Conservation (phyloP, 1,140 invertebrate genomes). For the Ostrea denselamellosa region DNA sequence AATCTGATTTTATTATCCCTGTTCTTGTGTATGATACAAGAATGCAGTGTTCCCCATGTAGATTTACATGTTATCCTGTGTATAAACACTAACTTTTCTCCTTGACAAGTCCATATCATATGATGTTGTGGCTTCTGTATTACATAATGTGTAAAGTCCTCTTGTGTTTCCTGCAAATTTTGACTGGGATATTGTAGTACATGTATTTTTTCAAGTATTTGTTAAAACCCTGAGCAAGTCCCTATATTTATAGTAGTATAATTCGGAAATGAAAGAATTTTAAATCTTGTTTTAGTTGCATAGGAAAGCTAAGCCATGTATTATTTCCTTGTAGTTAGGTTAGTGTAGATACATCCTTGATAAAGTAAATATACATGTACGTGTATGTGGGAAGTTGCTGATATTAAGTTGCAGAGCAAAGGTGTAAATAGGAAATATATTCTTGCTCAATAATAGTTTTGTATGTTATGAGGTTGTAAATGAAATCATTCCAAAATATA, state of each 20-base stretch:
- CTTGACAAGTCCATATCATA: background rate
- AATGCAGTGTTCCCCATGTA: background rate
- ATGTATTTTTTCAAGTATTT: background rate
- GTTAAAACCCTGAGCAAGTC: background rate
- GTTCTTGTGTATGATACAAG: background rate
- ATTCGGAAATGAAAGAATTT: too few relatives aligned
- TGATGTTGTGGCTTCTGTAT: too few relatives aligned
- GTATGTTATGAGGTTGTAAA: too few relatives aligned
- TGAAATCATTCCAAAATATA: too few relatives aligned
- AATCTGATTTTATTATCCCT: background rate
- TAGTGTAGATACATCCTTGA: background rate
- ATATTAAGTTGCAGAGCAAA: too few relatives aligned
- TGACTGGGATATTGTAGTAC: background rate
- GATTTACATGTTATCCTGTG: conserved; percentile 6
- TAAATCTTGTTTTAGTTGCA: background rate
- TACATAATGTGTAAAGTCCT: background rate
- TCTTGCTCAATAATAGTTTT: too few relatives aligned
- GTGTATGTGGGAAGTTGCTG: too few relatives aligned
- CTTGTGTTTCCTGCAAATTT: background rate
- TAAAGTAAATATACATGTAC: too few relatives aligned
- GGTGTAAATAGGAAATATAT: too few relatives aligned
- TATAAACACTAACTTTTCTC: background rate
- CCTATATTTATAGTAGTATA: too few relatives aligned
- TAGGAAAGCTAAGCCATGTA: background rate
- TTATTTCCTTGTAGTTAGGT: background rate